Evolutionary conservation across 2,888 invertebrate species (phyloP), one percentile per base, ranked within the genome.

Genomic region (Drosophila meridiana): DNA sequence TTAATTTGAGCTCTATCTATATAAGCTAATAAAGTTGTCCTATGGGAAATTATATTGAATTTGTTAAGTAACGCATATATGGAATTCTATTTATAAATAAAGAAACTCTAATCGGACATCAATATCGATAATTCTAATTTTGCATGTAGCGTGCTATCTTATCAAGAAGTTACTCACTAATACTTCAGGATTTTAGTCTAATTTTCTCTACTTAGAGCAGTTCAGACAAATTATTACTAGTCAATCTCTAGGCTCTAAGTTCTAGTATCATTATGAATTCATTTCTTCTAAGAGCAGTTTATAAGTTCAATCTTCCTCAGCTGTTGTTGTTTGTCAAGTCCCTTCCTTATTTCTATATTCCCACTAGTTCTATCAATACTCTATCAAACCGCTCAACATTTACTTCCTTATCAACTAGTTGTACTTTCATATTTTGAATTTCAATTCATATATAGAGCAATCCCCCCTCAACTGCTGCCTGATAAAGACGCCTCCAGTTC

Each of bases 371-470:
- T 52, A 52, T 52, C 20, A 34, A 52, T 34, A 34, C n/a, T 50
- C 32, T n/a, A 8, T 7, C 14, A 30, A 30, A 6, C 9, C 5
- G 43, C 43, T 28, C 11, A 26, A 34, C 11, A 36, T 52, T 20
- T 36, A 13, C 52, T 26, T 52, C 7, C 52, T 52, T 34, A 52
- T 52, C 52, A 52, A 52, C 52, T 36, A 26, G 52, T 13, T 36
- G 13, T 20, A 11, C 50, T 34, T 11, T 2, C 34, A 34, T 8
- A 52, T 34, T 52, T 52, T 20, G 20, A 52, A 11, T 20, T 3
- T 34, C 11, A 52, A 13, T 36, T 3, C 34, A 26, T 52, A 52
- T 36, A 26, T 52, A 52, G 52, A 26, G 34, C 34, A 52, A 7
- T 26, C 2, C 4, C 14, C 8, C 6, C 32, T 32, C 32, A n/a